Base-by-base conservation (phyloP, 2,888 invertebrate genomes). In the Lasiommata megera region DNA sequence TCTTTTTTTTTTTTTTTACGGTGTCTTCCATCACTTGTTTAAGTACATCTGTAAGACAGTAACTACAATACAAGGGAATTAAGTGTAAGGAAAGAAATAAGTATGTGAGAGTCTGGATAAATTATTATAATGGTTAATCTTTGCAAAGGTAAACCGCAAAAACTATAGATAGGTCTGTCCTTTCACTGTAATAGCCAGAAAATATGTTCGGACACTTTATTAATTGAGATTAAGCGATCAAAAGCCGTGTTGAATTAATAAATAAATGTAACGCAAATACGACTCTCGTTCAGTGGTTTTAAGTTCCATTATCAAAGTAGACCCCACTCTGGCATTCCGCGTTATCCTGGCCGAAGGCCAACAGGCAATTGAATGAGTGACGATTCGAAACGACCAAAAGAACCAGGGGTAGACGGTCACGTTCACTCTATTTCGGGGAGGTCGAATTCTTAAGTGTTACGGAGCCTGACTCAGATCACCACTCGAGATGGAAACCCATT, bases 291-390 rank as follows among this genome's bases (percentile, higher is more conserved):
- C 37, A 51, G 36, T 54, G 53, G 51, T 51, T 57, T 52, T 66
- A 65, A 63, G 67, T 54, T 62, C 62, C 56, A 70, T 69, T 73
- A 76, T 80, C 74, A 79, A 79, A 77, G 73, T 79, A 76, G 77
- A 79, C 71, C 75, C 73, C 72, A 77, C 75, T 74, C 78, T 79
- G 82, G 80, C 78, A 78, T 74, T 46, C 74, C 68, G 68, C 63
- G 67, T 69, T 76, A 73, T 80, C 79, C 87, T 89, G 90, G 89
- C 85, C 76, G 73, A 74, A 82, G 79, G 86, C 89, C 89, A 90
- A 83, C 70, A 73, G 71, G 70, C 78, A 80, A 85, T 87, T 88
- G 87, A 89, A 88, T 89, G 88, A 87, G 82, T 85, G 86, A 87
- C 83, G 86, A 84, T 85, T 80, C 73, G 78, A 77, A 73, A 77